phyloP scores from a whole-genome alignment of 2,888 invertebrate species.

The Drosophila mimetica region DNA sequence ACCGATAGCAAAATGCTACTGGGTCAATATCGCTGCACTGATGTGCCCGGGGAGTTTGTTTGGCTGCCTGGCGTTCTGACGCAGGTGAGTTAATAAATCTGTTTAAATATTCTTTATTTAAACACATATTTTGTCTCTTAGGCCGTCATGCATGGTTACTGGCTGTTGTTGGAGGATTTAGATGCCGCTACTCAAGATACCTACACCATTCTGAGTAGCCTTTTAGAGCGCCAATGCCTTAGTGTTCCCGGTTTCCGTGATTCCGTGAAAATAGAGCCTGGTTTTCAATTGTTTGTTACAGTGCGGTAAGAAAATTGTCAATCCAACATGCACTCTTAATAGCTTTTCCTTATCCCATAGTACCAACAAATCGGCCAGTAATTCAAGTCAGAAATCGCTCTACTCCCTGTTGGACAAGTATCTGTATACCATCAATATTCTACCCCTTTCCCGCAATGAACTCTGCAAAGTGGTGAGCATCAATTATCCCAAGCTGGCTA shows the following conservation, averaged over 20 bases:
- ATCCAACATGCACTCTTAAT: neutral
- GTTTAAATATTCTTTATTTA: neutral
- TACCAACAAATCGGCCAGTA: conserved; percentile 81
- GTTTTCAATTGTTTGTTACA: conserved; percentile 97
- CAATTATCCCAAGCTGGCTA: conserved; percentile 89
- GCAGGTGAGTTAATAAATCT: conserved; percentile 85
- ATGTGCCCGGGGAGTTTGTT: conserved; percentile 98
- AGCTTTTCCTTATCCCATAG: conserved; percentile 48
- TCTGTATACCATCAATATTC: conserved; percentile 91
- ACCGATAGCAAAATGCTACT: conserved; percentile 97
- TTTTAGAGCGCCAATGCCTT: conserved; percentile 92
- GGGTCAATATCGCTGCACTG: conserved; percentile 93
- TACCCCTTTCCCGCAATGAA: conserved; percentile 91
- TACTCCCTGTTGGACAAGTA: conserved; percentile 91
- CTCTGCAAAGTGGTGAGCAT: conserved; percentile 89
- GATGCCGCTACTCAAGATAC: conserved; percentile 97
- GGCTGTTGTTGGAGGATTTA: conserved; percentile 97
- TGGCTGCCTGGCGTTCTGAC: conserved; percentile 98
- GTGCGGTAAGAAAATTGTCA: conserved; percentile 86
- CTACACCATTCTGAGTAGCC: conserved; percentile 92
- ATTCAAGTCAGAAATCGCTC: conserved; percentile 86
- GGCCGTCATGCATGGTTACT: conserved; percentile 93
- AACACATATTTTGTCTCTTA: conserved; percentile 30
- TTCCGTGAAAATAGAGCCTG: conserved; percentile 90
- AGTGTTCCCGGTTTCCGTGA: conserved; percentile 96